Evolutionary conservation across 2,888 invertebrate species (phyloP).

Genomic region (Leptarthrus brevirostris): DNA sequence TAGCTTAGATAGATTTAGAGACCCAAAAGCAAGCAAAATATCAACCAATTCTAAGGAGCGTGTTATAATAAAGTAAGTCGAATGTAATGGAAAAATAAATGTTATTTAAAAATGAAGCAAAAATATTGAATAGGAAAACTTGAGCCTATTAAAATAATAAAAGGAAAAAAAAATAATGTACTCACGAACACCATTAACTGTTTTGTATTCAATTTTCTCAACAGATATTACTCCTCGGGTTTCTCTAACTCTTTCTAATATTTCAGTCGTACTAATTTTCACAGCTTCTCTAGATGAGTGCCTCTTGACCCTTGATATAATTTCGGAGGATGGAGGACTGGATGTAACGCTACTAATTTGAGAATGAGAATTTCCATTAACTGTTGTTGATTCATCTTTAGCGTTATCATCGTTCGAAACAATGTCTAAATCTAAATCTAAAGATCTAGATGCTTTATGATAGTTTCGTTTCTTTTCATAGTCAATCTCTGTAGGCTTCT

Average conservation of each 20-base stretch:
- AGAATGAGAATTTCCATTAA: background rate
- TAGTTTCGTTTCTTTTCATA: conserved; percentile 65
- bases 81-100: no score
- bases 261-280: conserved; percentile 64
- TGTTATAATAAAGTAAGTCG: no score
- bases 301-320: conserved; percentile 60
- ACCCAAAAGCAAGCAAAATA: no score
- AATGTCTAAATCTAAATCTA: conserved; percentile 65
- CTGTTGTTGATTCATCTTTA: background rate
- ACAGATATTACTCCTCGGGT: conserved; percentile 65
- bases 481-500: conserved; percentile 63
- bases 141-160: no score
- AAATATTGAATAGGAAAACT: no score
- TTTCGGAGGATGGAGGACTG: conserved; percentile 55
- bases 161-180: no score
- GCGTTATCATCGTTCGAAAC: conserved; percentile 62
- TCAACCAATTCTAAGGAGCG: no score
- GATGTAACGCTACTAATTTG: conserved; percentile 50
- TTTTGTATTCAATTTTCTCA: conserved; percentile 61
- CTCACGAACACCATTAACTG: conserved; percentile 53
- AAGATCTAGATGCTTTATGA: conserved; percentile 65
- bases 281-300: conserved; percentile 64
- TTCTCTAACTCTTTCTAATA: conserved; percentile 65
- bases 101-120: no score
- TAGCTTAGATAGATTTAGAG: no score